Evolutionary conservation across 2,797 vertebrate genomes (phyloP), one percentile per base, ranked within the genome.

Genomic region (Amniataba percoides): DNA sequence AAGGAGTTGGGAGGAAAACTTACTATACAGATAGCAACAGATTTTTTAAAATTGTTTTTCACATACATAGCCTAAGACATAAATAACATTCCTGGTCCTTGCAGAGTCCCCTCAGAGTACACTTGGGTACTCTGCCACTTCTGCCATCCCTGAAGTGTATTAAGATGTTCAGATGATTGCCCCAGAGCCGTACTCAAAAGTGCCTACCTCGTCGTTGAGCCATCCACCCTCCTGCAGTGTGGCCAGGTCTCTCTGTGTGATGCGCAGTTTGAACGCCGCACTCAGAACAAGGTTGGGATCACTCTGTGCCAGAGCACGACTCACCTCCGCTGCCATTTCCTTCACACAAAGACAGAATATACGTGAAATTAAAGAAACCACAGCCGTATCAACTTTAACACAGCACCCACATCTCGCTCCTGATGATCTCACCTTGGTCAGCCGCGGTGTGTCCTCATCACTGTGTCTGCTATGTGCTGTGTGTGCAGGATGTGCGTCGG

Each of bases 121-220:
- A 8, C 52, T 14, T 52, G 21, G 5, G 51, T 25, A 52, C 21
- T n/a, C 51, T 7, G 42, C 42, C 42, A 43, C 16, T n/a, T 3
- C 19, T 48, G 27, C 27, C 46, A 48, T 48, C 27, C 27, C 27
- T n/a, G 3, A 10, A n/a, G n/a, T 51, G 48, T 21, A 49, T 10
- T 10, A 49, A n/a, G 19, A 49, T 49, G n/a, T 23, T 2, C 5
- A 12, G 13, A 23, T 21, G 25, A 52, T 53, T 53, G 1, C 23
- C 14, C 23, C 25, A 4, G 9, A 51, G 43, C 2, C 13, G 27
- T 31, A 7, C 6, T 53, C 4, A 16, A 52, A 69, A 16, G 16
- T 19, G 16, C 45, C 4, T 88, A 98, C 98, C 95, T 97, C 96
- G 74, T 99, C 97, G 0, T 99, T 99, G 53, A 99, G 96, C 98